Percentiles rank a stretch among this genome's conserved stretches.
Conservation (phyloP, 92 coral and sea anemone species). For the Siderastrea radians region DNA sequence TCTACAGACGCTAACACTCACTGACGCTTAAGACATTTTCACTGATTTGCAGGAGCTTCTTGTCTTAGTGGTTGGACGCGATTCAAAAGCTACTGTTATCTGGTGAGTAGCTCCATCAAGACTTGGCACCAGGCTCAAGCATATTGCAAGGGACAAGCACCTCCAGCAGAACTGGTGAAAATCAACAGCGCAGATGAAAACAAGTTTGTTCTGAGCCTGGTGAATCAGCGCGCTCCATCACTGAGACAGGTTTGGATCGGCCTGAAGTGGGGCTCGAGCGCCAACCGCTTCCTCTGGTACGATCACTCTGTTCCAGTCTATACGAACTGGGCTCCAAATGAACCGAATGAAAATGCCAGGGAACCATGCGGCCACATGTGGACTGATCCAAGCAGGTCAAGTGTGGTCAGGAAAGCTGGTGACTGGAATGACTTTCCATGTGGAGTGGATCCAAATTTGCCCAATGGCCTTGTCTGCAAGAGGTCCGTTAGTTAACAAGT, state of each 20-base stretch:
- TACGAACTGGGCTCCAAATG: slow-evolving; percentile 13
- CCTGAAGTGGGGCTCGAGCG: neutral
- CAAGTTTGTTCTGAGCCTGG: neutral
- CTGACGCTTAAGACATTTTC: too few species aligned
- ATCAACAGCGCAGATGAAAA: slow-evolving; percentile 5
- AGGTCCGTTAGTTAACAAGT: neutral
- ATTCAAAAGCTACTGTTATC: neutral
- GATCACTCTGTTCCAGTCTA: neutral
- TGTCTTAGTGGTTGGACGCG: neutral
- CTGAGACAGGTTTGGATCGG: slow-evolving; percentile 10
- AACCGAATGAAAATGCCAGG: neutral
- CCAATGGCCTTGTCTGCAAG: slow-evolving; percentile 10
- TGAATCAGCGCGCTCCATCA: neutral
- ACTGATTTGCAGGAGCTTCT: neutral
- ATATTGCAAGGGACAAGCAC: neutral
- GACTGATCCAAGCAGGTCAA: neutral
- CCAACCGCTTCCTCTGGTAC: neutral
- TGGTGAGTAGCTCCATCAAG: neutral
- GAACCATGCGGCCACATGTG: slow-evolving; percentile 9
- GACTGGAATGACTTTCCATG: slow-evolving; percentile 1
- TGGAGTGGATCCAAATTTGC: neutral
- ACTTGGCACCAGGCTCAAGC: neutral
- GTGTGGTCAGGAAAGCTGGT: neutral
- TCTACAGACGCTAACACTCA: too few species aligned
- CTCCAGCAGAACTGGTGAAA: neutral